Conservation (phyloP, 1,140 invertebrate genomes). For the Oryctes rhinoceros region DNA sequence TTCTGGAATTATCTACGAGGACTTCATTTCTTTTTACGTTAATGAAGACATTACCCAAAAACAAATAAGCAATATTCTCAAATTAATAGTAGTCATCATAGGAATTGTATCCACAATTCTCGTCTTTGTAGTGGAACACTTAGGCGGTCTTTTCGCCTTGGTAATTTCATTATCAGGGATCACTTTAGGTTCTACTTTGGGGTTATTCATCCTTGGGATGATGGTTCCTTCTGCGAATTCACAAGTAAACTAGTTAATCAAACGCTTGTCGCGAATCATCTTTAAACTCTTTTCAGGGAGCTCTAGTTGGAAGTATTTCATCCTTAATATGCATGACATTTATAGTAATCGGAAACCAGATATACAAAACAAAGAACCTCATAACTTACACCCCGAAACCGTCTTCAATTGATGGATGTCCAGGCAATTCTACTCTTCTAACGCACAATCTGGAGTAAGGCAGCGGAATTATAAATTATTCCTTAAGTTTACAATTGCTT, state of each 20-base stretch:
- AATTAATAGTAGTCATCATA: conserved; percentile 49
- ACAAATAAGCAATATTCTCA: conserved; percentile 59
- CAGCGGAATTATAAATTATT: background rate
- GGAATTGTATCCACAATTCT: conserved; percentile 65
- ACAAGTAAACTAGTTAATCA: background rate
- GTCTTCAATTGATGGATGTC: conserved; percentile 38
- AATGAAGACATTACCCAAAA: conserved; percentile 55
- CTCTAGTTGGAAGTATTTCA: conserved; percentile 23
- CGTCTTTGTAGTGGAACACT: conserved; percentile 62
- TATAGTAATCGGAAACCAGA: conserved; percentile 35
- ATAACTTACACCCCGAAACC: conserved; percentile 19
- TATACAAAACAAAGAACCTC: conserved; percentile 25
- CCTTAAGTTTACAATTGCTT: background rate
- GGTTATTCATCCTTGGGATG: conserved; percentile 85
- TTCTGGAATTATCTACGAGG: conserved; percentile 39
- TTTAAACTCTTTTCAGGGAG: conserved; percentile 39
- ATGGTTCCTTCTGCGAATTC: conserved; percentile 82
- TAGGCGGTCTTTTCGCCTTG: conserved; percentile 76
- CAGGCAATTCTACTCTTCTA: background rate
- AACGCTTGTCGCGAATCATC: background rate
- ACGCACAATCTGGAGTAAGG: background rate
- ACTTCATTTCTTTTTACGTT: conserved; percentile 16
- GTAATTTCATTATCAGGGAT: conserved; percentile 85
- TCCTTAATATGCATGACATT: background rate
- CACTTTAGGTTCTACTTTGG: conserved; percentile 83